Evolutionary conservation across 1,140 invertebrate genomes (phyloP).

Genomic region (Gonatopus flavifemur): DNA sequence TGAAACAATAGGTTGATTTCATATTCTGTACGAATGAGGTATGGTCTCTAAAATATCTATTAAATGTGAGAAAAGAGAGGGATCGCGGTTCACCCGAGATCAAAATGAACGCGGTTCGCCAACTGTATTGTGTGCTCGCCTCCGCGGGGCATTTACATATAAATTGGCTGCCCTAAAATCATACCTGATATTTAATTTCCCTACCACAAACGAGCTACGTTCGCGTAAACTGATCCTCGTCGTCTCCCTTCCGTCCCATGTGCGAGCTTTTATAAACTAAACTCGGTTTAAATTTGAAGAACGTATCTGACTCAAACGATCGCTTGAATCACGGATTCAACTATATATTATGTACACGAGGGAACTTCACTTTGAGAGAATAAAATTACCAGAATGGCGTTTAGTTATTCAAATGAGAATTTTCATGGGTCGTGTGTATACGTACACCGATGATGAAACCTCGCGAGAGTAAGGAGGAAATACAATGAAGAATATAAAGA

Average conservation of each 20-base stretch:
- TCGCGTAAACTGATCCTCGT: too few relatives aligned
- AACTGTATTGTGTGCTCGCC: too few relatives aligned
- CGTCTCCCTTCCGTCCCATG: too few relatives aligned
- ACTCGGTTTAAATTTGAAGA: slow-evolving; percentile 37
- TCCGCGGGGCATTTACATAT: slow-evolving; percentile 47
- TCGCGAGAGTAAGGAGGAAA: neutral
- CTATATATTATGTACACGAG: slow-evolving; percentile 10
- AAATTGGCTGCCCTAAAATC: slow-evolving; percentile 48
- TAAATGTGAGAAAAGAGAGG: too few relatives aligned
- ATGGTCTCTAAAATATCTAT: too few relatives aligned
- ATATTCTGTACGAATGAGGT: too few relatives aligned
- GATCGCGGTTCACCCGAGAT: too few relatives aligned
- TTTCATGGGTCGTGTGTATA: neutral
- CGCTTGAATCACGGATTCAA: slow-evolving; percentile 31
- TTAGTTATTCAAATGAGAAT: slow-evolving; percentile 19
- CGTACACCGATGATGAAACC: neutral
- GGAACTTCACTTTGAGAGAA: too few relatives aligned
- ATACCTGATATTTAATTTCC: slow-evolving; percentile 48
- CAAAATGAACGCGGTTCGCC: too few relatives aligned
- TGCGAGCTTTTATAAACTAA: too few relatives aligned
- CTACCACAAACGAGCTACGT: slow-evolving; percentile 1
- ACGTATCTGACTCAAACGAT: slow-evolving; percentile 30
- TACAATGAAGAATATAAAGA: neutral
- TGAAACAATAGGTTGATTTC: too few relatives aligned
- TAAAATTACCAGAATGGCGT: slow-evolving; percentile 16